Conservation (phyloP, 2,888 invertebrate genomes). For the Cryptocephalus moraei region DNA sequence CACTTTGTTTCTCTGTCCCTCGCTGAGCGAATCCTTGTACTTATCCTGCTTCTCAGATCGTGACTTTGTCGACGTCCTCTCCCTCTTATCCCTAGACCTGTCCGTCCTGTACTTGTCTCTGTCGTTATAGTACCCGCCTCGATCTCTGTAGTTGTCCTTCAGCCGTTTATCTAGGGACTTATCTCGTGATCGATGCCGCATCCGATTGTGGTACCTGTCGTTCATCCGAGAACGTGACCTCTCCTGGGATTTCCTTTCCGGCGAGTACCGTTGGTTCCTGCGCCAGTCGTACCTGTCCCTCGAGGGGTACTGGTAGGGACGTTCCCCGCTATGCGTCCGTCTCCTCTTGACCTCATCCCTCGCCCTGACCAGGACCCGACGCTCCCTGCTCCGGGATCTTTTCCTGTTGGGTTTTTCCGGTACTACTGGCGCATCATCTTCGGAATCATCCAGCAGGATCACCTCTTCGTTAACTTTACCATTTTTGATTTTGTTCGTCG, state of each 20-base stretch:
- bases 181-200: constrained; percentile 24
- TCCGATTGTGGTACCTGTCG: constrained; percentile 11
- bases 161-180: constrained; percentile 29
- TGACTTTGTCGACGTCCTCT: constrained; percentile 28
- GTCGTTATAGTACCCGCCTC: constrained; percentile 7
- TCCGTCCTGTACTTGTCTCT: constrained; percentile 20
- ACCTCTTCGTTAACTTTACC: constrained; percentile 41
- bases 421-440: constrained; percentile 33
- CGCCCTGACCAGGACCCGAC: constrained; percentile 33
- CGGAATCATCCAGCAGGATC: constrained; percentile 55
- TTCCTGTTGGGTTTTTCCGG: constrained; percentile 19
- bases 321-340: constrained; percentile 5
- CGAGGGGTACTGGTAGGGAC: constrained; percentile 5
- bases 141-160: constrained; percentile 21
- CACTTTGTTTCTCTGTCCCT: constrained; percentile 63
- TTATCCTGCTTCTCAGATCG: constrained; percentile 43
- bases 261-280: too few species aligned
- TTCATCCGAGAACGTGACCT: constrained; percentile 13
- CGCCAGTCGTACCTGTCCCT: too few species aligned
- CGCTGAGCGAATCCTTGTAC: constrained; percentile 66
- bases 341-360: constrained; percentile 15
- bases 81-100: constrained; percentile 23
- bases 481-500: constrained; percentile 24
- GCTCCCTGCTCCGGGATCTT: constrained; percentile 34
- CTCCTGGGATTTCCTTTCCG: constrained; percentile 15